phyloP scores from a whole-genome alignment of 2,797 vertebrate genomes.

The Phylloscopus collybita region DNA sequence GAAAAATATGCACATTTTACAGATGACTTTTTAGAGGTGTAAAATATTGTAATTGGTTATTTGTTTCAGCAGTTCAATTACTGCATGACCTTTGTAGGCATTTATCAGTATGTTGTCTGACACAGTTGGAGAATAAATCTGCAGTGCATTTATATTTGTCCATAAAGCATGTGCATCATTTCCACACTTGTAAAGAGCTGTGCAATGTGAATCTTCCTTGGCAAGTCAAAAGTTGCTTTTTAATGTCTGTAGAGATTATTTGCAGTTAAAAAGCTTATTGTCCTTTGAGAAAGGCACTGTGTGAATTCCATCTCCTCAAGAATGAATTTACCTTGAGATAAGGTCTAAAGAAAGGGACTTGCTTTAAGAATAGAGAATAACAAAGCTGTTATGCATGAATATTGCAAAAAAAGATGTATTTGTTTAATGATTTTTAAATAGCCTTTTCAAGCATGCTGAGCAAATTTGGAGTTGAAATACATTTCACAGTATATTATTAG shows the following conservation, averaged over 20 bases:
- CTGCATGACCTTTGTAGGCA: background rate
- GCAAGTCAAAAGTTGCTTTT: background rate
- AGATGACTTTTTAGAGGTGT: background rate
- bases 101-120: background rate
- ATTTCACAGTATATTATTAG: background rate
- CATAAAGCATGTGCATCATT: background rate
- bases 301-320: background rate
- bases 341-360: background rate
- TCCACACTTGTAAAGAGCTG: background rate
- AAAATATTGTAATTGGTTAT: background rate
- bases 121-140: background rate
- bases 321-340: background rate
- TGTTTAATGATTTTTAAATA: constrained; percentile 5
- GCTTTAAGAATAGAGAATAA: background rate
- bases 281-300: background rate
- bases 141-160: background rate
- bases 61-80: background rate
- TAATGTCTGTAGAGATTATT: background rate
- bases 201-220: background rate
- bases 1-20: rapidly evolving
- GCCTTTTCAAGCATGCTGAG: background rate
- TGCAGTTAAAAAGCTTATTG: background rate
- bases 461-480: background rate
- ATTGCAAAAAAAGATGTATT: background rate
- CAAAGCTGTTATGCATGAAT: background rate